Evolutionary conservation across 2,113 vertebrate species (phyloP).

Genomic region (Atrichornis clamosus): DNA sequence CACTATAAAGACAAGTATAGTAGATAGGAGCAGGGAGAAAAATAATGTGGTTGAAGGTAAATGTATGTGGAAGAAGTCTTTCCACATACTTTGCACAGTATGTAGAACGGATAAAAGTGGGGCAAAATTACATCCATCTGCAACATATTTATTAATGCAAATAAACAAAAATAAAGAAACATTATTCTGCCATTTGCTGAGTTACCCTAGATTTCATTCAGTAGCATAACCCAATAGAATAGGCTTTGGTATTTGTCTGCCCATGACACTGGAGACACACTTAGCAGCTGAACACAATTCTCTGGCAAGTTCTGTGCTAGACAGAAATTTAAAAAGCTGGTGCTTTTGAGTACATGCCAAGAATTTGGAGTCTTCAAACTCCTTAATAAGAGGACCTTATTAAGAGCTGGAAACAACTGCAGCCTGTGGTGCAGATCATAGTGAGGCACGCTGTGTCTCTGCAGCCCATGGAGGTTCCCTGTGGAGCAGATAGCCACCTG

Average conservation of each 20-base stretch:
- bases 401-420: not conserved
- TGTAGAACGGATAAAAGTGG: not conserved
- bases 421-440: not conserved
- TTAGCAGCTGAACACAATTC: not conserved
- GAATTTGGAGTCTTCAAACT: not conserved
- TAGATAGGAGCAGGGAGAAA: not conserved
- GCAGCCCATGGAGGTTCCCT: not conserved
- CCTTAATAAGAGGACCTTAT: not conserved
- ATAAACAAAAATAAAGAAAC: not conserved
- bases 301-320: not conserved
- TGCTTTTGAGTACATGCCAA: not conserved
- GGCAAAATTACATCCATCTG: not conserved
- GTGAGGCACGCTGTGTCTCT: not conserved
- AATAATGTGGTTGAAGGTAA: not conserved
- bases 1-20: not conserved
- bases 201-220: not conserved
- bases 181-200: not conserved
- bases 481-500: not conserved
- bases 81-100: not conserved
- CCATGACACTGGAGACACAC: not conserved
- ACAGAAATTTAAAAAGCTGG: not conserved
- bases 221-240: not conserved
- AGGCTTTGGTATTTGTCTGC: not conserved
- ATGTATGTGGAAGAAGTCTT: not conserved
- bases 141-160: not conserved